A percentile compares a stretch with the other conserved stretches of the same genome.
These are phyloP conservation scores for Urocynchramus pylzowi DNA, from an alignment of 2,113 vertebrate species.

Conservation along the genomic window DNA sequence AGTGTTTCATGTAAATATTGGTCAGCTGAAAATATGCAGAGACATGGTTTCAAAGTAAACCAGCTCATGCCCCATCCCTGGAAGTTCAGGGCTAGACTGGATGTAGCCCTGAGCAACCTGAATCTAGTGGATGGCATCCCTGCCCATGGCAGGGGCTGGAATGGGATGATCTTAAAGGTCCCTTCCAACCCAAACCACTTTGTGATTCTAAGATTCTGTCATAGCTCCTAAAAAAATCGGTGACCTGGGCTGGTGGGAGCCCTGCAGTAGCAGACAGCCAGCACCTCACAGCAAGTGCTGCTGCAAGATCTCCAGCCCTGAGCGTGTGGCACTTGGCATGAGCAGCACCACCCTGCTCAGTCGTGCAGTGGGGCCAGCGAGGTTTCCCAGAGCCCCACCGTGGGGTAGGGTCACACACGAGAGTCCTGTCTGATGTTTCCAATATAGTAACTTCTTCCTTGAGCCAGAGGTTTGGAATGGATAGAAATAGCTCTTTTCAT, in stretches of 20 bases:
- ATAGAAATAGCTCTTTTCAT: not conserved
- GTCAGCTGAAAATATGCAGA: not conserved
- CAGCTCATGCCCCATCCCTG: not conserved
- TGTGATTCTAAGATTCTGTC: not conserved
- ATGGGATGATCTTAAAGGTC: not conserved
- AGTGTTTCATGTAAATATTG: not conserved
- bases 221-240: not conserved
- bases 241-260: not conserved
- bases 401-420: accelerated
- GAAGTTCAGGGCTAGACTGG: not conserved
- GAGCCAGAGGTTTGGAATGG: not conserved
- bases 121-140: not conserved
- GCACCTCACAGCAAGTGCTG: not conserved
- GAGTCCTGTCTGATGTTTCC: not conserved
- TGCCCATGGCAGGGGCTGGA: not conserved
- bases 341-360: accelerated
- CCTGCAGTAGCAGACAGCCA: not conserved
- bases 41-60: not conserved
- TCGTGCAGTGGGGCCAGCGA: accelerated
- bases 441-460: not conserved
- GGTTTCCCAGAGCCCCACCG: not conserved
- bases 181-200: not conserved
- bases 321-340: not conserved
- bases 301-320: not conserved
- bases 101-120: not conserved